phyloP scores from a whole-genome alignment of 30 jellyfish, hydroid and myxozoan species.

The Nemopilema nomurai region DNA sequence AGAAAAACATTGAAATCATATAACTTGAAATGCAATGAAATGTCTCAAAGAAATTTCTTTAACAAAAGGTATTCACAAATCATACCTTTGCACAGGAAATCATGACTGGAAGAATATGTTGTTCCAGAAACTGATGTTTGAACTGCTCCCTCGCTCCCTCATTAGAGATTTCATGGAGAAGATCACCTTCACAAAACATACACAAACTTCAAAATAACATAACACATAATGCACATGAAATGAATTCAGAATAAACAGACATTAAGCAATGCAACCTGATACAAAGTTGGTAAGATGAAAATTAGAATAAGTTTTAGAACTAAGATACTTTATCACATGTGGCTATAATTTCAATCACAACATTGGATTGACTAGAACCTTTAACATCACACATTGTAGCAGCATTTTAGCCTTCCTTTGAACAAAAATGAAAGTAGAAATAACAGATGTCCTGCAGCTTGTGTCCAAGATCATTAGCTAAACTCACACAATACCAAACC shows the following conservation, averaged over 20 bases:
- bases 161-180: slow-evolving; percentile 88
- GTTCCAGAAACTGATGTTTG: slow-evolving; percentile 71
- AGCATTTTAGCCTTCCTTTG: neutral
- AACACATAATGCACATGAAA: neutral
- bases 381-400: no score
- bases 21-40: no score
- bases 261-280: no score
- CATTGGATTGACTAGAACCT: no score
- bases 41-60: neutral
- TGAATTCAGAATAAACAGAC: no score
- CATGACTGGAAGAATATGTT: slow-evolving; percentile 77
- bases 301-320: no score
- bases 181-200: slow-evolving; percentile 67
- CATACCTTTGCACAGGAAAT: slow-evolving; percentile 87
- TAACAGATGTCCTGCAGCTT: neutral
- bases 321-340: no score
- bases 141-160: slow-evolving; percentile 92
- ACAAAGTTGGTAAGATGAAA: no score
- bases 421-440: neutral
- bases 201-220: neutral
- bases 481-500: neutral
- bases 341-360: neutral
- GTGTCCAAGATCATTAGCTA: neutral
- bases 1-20: no score
- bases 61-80: neutral